Conservation (phyloP, 2,888 invertebrate genomes). For the Charanyca ferruginea region DNA sequence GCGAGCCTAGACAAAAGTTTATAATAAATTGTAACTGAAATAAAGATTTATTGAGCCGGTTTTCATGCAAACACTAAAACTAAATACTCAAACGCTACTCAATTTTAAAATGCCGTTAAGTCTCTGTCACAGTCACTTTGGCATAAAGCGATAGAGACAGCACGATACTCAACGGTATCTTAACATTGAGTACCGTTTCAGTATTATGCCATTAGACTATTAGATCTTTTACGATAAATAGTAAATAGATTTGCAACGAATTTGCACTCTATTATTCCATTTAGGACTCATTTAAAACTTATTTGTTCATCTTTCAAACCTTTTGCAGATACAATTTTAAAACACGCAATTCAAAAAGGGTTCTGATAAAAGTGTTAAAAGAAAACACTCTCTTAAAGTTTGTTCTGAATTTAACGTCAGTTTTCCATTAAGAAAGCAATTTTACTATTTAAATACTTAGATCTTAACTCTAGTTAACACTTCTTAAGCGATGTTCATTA, state of each 20-base stretch:
- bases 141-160: too few species aligned
- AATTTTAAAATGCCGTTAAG: too few species aligned
- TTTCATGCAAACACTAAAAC: constrained; percentile 9
- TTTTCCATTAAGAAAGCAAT: constrained; percentile 15
- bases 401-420: background rate
- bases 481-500: background rate
- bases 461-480: background rate
- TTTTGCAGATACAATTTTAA: constrained; percentile 4
- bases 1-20: too few species aligned
- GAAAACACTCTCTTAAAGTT: background rate
- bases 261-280: constrained; percentile 20
- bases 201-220: too few species aligned
- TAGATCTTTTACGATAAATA: constrained; percentile 7
- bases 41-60: constrained; percentile 5
- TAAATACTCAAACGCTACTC: too few species aligned
- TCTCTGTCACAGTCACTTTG: too few species aligned
- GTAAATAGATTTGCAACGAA: constrained; percentile 34
- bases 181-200: too few species aligned
- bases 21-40: constrained; percentile 5
- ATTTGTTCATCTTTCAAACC: constrained; percentile 4
- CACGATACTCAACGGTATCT: too few species aligned
- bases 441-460: background rate
- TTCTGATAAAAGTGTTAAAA: constrained; percentile 1
- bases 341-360: constrained; percentile 1
- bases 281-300: constrained; percentile 5